Base-by-base conservation (phyloP, 2,888 invertebrate genomes). In the Polydrusus pterygomalis region DNA sequence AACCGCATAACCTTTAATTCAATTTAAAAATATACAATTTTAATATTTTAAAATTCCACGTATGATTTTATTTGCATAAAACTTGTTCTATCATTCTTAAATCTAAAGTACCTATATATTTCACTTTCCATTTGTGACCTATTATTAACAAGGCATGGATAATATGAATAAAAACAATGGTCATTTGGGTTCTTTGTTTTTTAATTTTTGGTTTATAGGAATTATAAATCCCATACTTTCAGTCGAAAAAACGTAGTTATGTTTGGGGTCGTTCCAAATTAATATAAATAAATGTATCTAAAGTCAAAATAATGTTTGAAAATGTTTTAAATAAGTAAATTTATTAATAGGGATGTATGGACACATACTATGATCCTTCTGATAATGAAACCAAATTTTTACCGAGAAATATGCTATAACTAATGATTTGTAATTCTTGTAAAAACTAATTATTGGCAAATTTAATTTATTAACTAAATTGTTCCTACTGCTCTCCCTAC, bases 101-200 rank as follows among this genome's bases (percentile, higher is more conserved):
- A 60, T 38, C 18, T 60, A 38, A 60, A 38, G 38, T n/a, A n/a
- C n/a, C n/a, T 13, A 38, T 60, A 60, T 15, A 60, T 60, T 60
- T 40, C 58, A 38, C 58, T 60, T 60, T 60, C 68, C 20, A 45
- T 47, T 13, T 63, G 45, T 63, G 43, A 68, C 68, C 68, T 40
- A 68, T 54, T 68, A 67, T 67, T 67, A 34, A 56, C 25, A 54
- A 68, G 68, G 68, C 54, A 54, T 60, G 68, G n/a, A 0, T 25
- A 25, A 25, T 54, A 54, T 54, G 68, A 38, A 68, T 68, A 68
- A 68, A 68, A 56, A 68, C 56, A 68, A 68, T 68, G 25, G 56
- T 34, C 40, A 17, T 17, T 38, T 60, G 15, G 34, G 58, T 30
- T 17, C 25, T 60, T 60, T 60, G 58, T 60, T 60, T 56, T 60